Base-by-base conservation (phyloP, 2,113 vertebrate species). In the Megatriorchis doriae region DNA sequence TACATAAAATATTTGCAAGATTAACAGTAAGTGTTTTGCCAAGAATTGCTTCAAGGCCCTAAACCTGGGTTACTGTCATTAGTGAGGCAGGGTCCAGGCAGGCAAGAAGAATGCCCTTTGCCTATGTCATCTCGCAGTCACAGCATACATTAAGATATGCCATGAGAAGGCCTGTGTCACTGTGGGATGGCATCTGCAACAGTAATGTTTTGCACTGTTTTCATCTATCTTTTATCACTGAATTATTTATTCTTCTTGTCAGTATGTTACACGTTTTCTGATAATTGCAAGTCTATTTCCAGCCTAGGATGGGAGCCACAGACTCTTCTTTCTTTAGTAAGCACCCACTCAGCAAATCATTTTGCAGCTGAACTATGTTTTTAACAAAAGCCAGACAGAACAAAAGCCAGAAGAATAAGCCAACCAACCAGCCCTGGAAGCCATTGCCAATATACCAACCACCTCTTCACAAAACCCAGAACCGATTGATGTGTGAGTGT, bases 181-280 rank as follows among this genome's bases (percentile, higher is more conserved):
- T 80, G 50, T 47, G 48, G 43, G 48, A 55, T 55, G 58, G 31
- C 62, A 88, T 86, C 43, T 75, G n/a, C 77, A 92, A 82, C 45
- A 77, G 32, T 18, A 82, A 68, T 1, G 4, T 11, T 82, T 55
- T 86, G 62, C n/a, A 45, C 56, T 72, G 42, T 68, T 95, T 90
- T 72, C 4, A 82, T 71, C 36, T 85, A 7, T 67, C 61, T 90
- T 82, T 95, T 79, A 67, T 52, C 86, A 90, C 75, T 82, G 66
- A 92, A 92, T 90, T 90, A 88, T 88, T 96, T 94, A 82, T 80
- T 90, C 32, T 40, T 78, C 59, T 82, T 72, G 16, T 71, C 66
- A 90, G 25, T 58, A 62, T 40, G 25, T 74, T 62, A 82, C 23
- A 68, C 43, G 53, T 77, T 96, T 90, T 72, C 86, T 12, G 43